phyloP scores from a whole-genome alignment of 2,888 invertebrate genomes.

The Petrophora chlorosata region DNA sequence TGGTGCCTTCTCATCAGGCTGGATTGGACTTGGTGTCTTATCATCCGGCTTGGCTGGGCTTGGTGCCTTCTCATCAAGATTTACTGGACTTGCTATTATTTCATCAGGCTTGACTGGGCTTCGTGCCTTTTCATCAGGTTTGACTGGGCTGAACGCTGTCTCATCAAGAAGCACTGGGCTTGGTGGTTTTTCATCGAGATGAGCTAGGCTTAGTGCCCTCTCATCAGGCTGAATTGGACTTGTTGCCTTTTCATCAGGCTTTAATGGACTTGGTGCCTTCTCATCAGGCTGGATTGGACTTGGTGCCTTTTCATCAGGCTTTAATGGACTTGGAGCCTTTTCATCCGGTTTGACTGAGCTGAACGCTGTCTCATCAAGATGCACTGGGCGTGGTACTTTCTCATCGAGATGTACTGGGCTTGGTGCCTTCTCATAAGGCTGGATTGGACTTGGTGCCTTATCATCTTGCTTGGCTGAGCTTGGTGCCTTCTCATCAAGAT shows the following conservation, averaged over 20 bases:
- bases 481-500: conserved; percentile 11
- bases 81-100: conserved; percentile 4
- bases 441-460: too few species aligned
- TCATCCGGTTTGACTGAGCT: too few species aligned
- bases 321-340: conserved; percentile 4
- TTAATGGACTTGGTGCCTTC: background rate
- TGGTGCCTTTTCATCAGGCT: conserved; percentile 1
- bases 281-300: conserved; percentile 11
- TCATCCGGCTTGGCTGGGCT: conserved; percentile 20
- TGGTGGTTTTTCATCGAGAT: too few species aligned
- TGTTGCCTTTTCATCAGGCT: conserved; percentile 5
- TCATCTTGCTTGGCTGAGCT: too few species aligned
- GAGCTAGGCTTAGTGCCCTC: too few species aligned
- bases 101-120: conserved; percentile 2
- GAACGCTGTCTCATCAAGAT: too few species aligned
- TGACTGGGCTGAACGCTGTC: conserved; percentile 3
- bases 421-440: too few species aligned
- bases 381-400: background rate
- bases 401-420: too few species aligned
- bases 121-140: background rate
- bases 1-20: conserved; percentile 11
- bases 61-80: conserved; percentile 12
- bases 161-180: background rate
- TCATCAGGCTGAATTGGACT: conserved; percentile 14
- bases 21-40: too few species aligned